Evolutionary conservation across 53 echinoderm and acorn worm species (phyloP).

Genomic region (Echinarachnius parma): DNA sequence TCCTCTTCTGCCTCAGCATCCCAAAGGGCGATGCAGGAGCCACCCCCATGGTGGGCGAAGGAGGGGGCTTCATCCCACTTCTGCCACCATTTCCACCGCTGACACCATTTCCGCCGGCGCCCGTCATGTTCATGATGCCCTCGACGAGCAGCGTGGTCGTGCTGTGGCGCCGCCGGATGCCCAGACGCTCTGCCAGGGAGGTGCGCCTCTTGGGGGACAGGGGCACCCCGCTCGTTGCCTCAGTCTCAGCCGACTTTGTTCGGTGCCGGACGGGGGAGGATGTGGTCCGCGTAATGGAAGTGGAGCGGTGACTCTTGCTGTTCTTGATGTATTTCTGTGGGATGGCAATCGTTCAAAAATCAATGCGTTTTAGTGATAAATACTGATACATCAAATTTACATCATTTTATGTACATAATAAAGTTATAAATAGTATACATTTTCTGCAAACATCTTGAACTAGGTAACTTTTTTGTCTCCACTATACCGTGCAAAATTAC

Average conservation of each 20-base stretch:
- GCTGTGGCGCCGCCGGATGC: conserved; percentile 34
- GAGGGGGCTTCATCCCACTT: conserved; percentile 19
- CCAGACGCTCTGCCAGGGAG: conserved; percentile 35
- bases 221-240: conserved; percentile 10
- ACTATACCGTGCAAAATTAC: too few relatives aligned
- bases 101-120: neutral
- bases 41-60: conserved; percentile 29
- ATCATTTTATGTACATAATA: too few relatives aligned
- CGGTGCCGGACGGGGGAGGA: conserved; percentile 31
- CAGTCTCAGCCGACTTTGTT: conserved; percentile 28
- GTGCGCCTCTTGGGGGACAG: conserved; percentile 33
- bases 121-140: conserved; percentile 9
- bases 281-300: conserved; percentile 33
- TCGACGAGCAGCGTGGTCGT: conserved; percentile 35
- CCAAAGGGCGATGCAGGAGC: conserved; percentile 19
- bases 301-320: conserved; percentile 26
- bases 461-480: too few relatives aligned
- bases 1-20: conserved; percentile 44
- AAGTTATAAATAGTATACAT: too few relatives aligned
- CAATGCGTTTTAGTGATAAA: too few relatives aligned
- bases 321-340: conserved; percentile 26
- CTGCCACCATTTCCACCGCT: neutral
- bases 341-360: too few relatives aligned
- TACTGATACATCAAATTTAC: too few relatives aligned
- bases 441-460: too few relatives aligned